These are phyloP conservation scores for Craniophora ligustri DNA, from an alignment of 2,888 invertebrate species.

Conservation along the genomic window DNA sequence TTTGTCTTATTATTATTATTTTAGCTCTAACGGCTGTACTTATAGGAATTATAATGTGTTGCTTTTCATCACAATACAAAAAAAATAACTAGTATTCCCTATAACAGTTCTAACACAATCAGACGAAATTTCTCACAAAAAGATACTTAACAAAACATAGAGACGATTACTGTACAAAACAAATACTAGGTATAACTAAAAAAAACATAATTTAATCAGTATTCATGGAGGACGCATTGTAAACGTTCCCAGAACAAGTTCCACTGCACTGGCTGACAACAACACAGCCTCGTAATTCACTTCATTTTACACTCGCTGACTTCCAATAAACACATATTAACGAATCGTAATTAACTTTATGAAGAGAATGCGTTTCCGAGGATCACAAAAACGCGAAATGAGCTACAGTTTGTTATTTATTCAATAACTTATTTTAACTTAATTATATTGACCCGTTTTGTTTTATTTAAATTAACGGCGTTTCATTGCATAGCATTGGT, in stretches of 20 bases:
- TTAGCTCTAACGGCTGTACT: too few species aligned
- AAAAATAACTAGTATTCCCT: too few species aligned
- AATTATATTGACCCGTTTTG: too few species aligned
- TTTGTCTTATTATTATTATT: too few species aligned
- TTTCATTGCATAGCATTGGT: too few species aligned
- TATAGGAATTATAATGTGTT: too few species aligned
- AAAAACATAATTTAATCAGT: neutral
- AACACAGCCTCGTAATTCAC: slow-evolving; percentile 12
- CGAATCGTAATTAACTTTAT: slow-evolving; percentile 7
- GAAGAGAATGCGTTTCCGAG: neutral
- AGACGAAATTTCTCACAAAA: too few species aligned
- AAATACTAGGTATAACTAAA: too few species aligned
- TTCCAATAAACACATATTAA: slow-evolving; percentile 21
- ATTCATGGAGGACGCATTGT: slow-evolving; percentile 1
- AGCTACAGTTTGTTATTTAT: neutral
- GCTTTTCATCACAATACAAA: too few species aligned
- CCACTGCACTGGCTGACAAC: slow-evolving; percentile 3
- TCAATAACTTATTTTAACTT: neutral
- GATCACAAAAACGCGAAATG: neutral
- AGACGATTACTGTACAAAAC: neutral
- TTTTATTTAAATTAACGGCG: too few species aligned
- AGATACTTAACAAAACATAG: neutral
- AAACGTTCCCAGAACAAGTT: neutral
- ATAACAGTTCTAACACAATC: too few species aligned
- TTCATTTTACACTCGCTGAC: slow-evolving; percentile 25